Evolutionary conservation across 1,140 invertebrate genomes (phyloP), one percentile per base, ranked within the genome.

Genomic region (Scaptodrosophila lebanonensis): DNA sequence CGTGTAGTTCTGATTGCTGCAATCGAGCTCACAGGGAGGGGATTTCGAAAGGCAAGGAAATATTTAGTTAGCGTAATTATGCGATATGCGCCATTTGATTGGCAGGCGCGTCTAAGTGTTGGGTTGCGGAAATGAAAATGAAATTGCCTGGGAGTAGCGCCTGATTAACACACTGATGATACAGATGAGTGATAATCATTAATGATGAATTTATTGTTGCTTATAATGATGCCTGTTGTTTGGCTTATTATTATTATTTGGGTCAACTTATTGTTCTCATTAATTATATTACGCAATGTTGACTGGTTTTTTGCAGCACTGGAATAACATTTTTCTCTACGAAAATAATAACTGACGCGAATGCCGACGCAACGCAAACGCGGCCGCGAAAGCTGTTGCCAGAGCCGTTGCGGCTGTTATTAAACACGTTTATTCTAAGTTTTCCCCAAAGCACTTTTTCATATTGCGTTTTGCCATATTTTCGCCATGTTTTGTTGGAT

Each of bases 351-450:
- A 7, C 12, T 20, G 17, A 15, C n/a, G 5, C 47, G 29, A 3
- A 15, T 48, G 52, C 39, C 35, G 38, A 17, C 20, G n/a, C n/a
- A n/a, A n/a, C n/a, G n/a, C n/a, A n/a, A n/a, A n/a, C n/a, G n/a
- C n/a, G n/a, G n/a, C n/a, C n/a, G n/a, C n/a, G n/a, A n/a, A n/a
- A n/a, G n/a, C n/a, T n/a, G 27, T 44, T 51, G 30, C 18, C 25
- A 42, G 47, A 49, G 50, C 35, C 29, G 11, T 35, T 75, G 73
- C 54, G 66, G 27, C 75, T 60, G 68, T 73, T 79, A 79, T 79
- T 79, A 79, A 79, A 79, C 68, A 79, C 73, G 68, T 79, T 82
- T 79, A 82, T 82, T 66, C 75, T 82, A 79, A 79, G 75, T 82
- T 79, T 82, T 82, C 66, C 75, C 75, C 39, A 61, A 66, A 66